Base-by-base conservation (phyloP, 2,797 vertebrate species). In the Poecilia wingei region DNA sequence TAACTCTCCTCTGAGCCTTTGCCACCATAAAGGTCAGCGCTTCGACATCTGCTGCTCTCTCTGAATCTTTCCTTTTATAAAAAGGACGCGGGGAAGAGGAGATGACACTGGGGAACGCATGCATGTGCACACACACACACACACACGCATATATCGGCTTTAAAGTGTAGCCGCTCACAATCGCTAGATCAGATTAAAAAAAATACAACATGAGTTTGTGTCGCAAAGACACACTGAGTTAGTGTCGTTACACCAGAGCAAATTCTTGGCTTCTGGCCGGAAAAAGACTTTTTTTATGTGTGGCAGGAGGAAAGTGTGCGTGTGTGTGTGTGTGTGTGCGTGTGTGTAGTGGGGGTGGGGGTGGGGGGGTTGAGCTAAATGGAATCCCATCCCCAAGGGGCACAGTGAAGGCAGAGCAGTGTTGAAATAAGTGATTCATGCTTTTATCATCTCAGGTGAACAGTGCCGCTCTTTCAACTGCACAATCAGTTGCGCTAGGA, bases 341-440 rank as follows among this genome's bases (percentile, higher is more conserved):
- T 2, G 47, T 2, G 18, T 49, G 46, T 47, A 36, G 36, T 4
- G 0, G 36, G 16, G 0, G 36, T 4, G 0, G 36, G 16, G 0
- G 39, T 22, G 47, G 46, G 57, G 74, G 83, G 72, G 78, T 45
- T 49, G 86, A 61, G 82, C 82, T 91, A 91, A 94, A 93, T 92
- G 90, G 90, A 95, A 90, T 91, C 84, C 82, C 66, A 16, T 92
- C 89, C 94, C 90, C 89, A 77, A 10, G 80, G 90, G 94, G 89
- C 86, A 90, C 46, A 53, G 90, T 81, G 79, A 89, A 90, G 86
- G 90, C 89, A 87, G 87, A 84, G 89, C 87, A 53, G 91, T 93
- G 94, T 92, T 93, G 90, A 92, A 95, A 94, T 94, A 94, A 93
- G 92, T 94, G 91, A 95, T 94, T 95, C 93, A 94, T 90, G 91